phyloP scores from a whole-genome alignment of 1,140 invertebrate species.

The Penaeus chinensis region DNA sequence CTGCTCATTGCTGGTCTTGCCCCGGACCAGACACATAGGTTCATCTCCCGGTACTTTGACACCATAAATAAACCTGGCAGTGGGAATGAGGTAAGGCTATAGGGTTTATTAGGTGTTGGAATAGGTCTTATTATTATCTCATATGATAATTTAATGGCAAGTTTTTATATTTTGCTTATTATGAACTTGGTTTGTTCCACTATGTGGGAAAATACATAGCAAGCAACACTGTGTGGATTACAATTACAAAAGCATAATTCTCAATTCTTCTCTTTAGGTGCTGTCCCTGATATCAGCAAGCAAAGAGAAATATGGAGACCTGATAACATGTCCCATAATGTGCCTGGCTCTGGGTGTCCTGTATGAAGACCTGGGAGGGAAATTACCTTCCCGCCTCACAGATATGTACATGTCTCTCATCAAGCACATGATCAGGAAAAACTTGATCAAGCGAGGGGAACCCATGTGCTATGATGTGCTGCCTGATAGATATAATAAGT shows the following conservation, averaged over 20 bases:
- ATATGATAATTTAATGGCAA: neutral
- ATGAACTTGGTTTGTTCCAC: too few species aligned
- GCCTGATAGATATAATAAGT: constrained; percentile 63
- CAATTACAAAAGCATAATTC: neutral
- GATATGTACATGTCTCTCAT: constrained; percentile 61
- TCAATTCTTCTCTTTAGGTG: constrained; percentile 28
- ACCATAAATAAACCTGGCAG: constrained; percentile 68
- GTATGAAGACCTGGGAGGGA: constrained; percentile 69
- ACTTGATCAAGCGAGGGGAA: constrained; percentile 59
- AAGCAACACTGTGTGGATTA: neutral
- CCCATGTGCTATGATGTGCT: constrained; percentile 64
- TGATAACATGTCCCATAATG: constrained; percentile 72
- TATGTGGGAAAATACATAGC: too few species aligned
- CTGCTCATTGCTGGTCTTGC: constrained; percentile 71
- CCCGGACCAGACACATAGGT: constrained; percentile 70
- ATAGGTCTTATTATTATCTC: neutral
- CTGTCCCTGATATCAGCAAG: constrained; percentile 52
- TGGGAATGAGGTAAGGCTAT: constrained; percentile 59
- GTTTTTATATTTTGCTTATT: neutral
- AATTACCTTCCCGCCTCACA: constrained; percentile 60
- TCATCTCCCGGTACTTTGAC: constrained; percentile 70
- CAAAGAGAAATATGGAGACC: constrained; percentile 64
- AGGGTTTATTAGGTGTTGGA: constrained; percentile 57
- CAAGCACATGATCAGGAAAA: constrained; percentile 62
- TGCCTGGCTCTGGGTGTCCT: constrained; percentile 72